Conservation (phyloP, 2,888 invertebrate species). For the Tyria jacobaeae region DNA sequence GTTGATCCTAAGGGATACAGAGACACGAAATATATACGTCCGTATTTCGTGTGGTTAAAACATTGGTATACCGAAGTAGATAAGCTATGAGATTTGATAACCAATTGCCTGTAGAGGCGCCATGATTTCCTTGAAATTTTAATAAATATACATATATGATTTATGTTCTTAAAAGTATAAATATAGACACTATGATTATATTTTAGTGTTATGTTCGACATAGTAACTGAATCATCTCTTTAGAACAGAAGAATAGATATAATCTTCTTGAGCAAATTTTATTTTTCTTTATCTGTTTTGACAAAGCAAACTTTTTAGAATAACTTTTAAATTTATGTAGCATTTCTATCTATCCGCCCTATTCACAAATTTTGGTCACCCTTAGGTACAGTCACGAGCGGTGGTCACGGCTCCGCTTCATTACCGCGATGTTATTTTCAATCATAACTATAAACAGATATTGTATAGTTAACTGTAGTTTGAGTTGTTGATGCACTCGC, state of each 20-base stretch:
- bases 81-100: conserved; percentile 56
- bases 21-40: conserved; percentile 30
- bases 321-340: not conserved
- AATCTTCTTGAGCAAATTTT: no score
- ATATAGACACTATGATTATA: no score
- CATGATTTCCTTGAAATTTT: conserved; percentile 18
- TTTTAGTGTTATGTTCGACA: no score
- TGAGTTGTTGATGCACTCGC: conserved; percentile 31
- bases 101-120: conserved; percentile 54
- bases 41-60: conserved; percentile 53
- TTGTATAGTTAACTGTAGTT: conserved; percentile 64
- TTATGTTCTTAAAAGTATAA: no score
- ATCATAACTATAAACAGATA: conserved; percentile 73
- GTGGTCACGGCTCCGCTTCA: conserved; percentile 70
- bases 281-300: not conserved
- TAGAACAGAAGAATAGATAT: no score
- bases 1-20: no score
- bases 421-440: conserved; percentile 73
- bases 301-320: not conserved
- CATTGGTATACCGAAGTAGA: conserved; percentile 38
- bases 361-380: conserved; percentile 34
- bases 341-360: conserved; percentile 8
- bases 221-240: no score
- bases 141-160: not conserved
- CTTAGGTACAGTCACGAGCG: conserved; percentile 60